Evolutionary conservation across 2,113 vertebrate genomes (phyloP).

Genomic region (Neotragus moschatus): DNA sequence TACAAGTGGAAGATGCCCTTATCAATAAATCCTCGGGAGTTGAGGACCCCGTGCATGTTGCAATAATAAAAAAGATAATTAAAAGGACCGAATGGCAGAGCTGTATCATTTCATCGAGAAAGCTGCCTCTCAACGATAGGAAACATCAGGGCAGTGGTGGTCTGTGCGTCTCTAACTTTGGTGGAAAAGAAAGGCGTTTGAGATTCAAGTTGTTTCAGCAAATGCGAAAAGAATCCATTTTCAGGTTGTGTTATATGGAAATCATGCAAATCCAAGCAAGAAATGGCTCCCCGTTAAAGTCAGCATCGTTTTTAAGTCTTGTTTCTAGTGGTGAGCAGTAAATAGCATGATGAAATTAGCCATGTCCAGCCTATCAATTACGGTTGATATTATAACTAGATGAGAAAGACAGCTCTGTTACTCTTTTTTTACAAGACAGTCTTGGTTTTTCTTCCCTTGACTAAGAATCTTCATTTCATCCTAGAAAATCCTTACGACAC

Average conservation of each 20-base stretch:
- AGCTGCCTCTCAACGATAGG: conserved; percentile 67
- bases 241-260: neutral
- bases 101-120: conserved; percentile 69
- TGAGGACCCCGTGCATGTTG: conserved; percentile 71
- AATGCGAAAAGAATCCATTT: conserved; percentile 50
- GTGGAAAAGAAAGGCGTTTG: neutral
- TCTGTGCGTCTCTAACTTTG: neutral
- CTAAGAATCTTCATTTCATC: conserved; percentile 54
- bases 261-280: conserved; percentile 8
- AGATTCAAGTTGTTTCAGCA: conserved; percentile 48
- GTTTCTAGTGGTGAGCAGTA: neutral
- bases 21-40: conserved; percentile 80
- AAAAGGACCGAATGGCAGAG: conserved; percentile 78
- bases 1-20: conserved; percentile 77
- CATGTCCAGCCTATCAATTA: conserved; percentile 31
- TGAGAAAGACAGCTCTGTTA: neutral
- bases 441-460: conserved; percentile 24
- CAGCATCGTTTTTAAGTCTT: neutral
- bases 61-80: conserved; percentile 83
- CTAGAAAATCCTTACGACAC: conserved; percentile 53
- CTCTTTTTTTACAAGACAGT: conserved; percentile 39
- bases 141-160: conserved; percentile 42
- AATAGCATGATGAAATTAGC: conserved; percentile 42
- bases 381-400: conserved; percentile 1
- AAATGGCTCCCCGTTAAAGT: neutral